Base-by-base conservation (phyloP, 2,113 vertebrate genomes). In the Lanius collurio region DNA sequence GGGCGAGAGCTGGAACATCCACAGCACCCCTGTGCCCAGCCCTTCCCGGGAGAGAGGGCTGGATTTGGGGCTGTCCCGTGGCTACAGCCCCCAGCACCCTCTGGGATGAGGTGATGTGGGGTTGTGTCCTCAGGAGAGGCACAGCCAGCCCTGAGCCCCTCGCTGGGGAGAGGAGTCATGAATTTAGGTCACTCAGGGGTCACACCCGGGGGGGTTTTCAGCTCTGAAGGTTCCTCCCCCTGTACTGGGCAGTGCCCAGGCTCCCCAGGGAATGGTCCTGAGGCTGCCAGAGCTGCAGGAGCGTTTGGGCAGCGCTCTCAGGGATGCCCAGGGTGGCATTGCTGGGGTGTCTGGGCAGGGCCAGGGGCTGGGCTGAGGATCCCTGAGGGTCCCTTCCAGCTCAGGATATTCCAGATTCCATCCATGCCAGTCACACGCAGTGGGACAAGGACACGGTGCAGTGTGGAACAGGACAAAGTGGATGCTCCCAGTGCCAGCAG, bases 361-460 rank as follows among this genome's bases (percentile, higher is more conserved):
- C 1, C 20, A 4, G 39, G 46, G 1, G 1, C 2, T 28, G 39
- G 9, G 5, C 5, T 11, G 5, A 28, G 4, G 13, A 6, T 35
- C n/a, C 46, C 6, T n/a, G 39, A 0, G n/a, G 41, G 24, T 7
- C 1, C 11, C 3, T 47, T 15, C 30, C 2, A 7, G 0, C 30
- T 15, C 20, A 9, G n/a, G 41, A 47, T 23, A 47, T 35, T 26
- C 62, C 10, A 19, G 27, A 41, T 47, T 49, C n/a, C 41, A 47
- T 15, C 41, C 15, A 0, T 16, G 31, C 47, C 67, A 18, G 55
- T 21, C 60, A 23, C 5, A 1, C 0, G 0, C 4, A 1, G 22
- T 5, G 41, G 74, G 50, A 84, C 2, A 0, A 46, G 57, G 83
- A 26, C 39, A 5, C 0, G 5, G 62, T 6, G 42, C 67, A 50